Percentiles rank a stretch among this genome's conserved stretches.
Conservation (phyloP, 2,888 invertebrate genomes). For the Crocallis elinguaria region DNA sequence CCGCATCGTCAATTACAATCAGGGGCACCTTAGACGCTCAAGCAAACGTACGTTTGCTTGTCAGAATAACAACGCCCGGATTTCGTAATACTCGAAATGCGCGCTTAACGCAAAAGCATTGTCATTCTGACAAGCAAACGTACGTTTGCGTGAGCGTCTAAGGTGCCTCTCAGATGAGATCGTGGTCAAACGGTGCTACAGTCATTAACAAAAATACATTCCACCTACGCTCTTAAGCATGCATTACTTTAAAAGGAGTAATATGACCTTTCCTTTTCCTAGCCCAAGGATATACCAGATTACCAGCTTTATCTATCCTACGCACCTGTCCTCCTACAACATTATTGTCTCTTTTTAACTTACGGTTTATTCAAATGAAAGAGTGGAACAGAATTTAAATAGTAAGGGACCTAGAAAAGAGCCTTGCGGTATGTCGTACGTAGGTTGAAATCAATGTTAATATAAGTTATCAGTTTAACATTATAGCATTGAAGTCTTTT, state of each 20-base stretch:
- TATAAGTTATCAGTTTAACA: background rate
- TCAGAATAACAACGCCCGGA: too few relatives aligned
- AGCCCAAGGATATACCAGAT: slow-evolving; percentile 36
- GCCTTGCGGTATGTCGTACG: slow-evolving; percentile 62
- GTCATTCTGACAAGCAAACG: too few relatives aligned
- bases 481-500: background rate
- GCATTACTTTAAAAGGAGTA: background rate
- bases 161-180: too few relatives aligned
- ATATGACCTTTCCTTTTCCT: slow-evolving; percentile 25
- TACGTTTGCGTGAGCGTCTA: too few relatives aligned
- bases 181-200: too few relatives aligned
- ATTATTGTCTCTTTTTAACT: slow-evolving; percentile 41
- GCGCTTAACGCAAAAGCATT: too few relatives aligned
- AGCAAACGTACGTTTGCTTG: too few relatives aligned
- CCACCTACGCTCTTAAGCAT: background rate
- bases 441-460: slow-evolving; percentile 45
- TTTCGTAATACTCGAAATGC: too few relatives aligned
- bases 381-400: slow-evolving; percentile 52
- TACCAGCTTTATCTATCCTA: slow-evolving; percentile 32
- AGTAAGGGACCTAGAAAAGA: slow-evolving; percentile 54
- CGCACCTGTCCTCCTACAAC: slow-evolving; percentile 59
- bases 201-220: too few relatives aligned
- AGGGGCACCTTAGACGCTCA: too few relatives aligned
- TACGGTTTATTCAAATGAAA: slow-evolving; percentile 19
- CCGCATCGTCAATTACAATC: too few relatives aligned